Evolutionary conservation across 2,888 invertebrate genomes (phyloP), one percentile per base, ranked within the genome.

Genomic region (Tetramorium bicarinatum): DNA sequence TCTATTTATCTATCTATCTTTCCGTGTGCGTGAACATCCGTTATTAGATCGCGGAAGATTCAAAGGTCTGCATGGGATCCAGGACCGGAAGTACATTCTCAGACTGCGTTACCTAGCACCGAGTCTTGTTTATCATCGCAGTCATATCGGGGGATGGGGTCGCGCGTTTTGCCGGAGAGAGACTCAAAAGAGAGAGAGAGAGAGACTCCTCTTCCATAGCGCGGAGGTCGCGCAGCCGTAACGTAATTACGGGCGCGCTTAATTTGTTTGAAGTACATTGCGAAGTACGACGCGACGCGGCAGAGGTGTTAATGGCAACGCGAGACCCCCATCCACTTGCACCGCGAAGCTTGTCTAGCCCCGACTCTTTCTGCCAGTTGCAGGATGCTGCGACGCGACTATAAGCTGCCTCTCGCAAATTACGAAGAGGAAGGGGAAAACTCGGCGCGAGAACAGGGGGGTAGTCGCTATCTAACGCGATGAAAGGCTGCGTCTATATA

Each of bases 201-300:
- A 89, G 41, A 49, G 21, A 13, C 72, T 79, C 79, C 56, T 29
- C 74, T 29, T 34, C 83, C 76, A 79, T 84, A 88, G 88, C 90
- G 90, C 59, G 34, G 74, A 79, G 79, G 67, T 92, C 91, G 91
- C 91, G 91, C 92, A 91, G 91, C 91, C 91, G 90, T 92, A 91
- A 92, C 92, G 93, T 93, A 94, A 94, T 94, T 94, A 94, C 91
- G 90, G 92, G 90, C 91, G 91, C 92, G 93, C 93, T 94, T 94
- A 94, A 94, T 94, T 94, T 94, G 93, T 93, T 94, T 94, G 93
- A 93, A 94, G 94, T 93, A 92, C 93, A 91, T 93, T 91, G 92
- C 91, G 44, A 67, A 76, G 67, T 76, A 79, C 72, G 72, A 56
- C 44, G 88, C 89, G 85, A 87, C 85, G 79, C 87, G 90, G 88